Conservation (phyloP, 2,797 vertebrate species). For the Tympanoctomys barrerae region DNA sequence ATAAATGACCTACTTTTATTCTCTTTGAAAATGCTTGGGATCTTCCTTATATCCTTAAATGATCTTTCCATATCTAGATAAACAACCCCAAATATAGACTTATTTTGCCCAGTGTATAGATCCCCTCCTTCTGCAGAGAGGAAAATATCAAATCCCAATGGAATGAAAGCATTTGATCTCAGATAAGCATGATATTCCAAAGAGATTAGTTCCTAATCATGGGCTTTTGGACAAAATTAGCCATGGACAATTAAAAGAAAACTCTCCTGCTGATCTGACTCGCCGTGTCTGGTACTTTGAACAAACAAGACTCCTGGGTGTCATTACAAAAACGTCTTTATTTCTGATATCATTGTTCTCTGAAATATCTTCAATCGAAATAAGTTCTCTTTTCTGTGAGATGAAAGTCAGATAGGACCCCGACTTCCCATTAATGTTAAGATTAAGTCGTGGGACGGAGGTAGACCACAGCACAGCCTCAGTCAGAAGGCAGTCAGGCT, state of each 20-base stretch:
- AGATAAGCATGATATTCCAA: neutral
- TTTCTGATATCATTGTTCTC: constrained; percentile 11
- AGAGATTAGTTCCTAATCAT: constrained; percentile 36
- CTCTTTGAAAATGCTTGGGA: constrained; percentile 19
- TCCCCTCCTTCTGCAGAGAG: neutral
- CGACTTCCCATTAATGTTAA: constrained; percentile 8
- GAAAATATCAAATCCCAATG: constrained; percentile 24
- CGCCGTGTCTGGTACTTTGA: neutral
- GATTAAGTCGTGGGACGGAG: constrained; percentile 15
- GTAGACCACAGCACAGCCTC: constrained; percentile 13
- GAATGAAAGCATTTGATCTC: constrained; percentile 54
- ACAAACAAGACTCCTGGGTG: neutral
- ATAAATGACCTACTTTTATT: neutral
- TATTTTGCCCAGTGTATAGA: constrained; percentile 47
- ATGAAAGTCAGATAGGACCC: neutral
- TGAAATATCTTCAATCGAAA: neutral
- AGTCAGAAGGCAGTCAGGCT: neutral
- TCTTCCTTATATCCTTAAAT: constrained; percentile 54
- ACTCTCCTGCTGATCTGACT: neutral
- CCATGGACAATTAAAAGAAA: neutral
- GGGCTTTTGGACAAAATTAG: constrained; percentile 56
- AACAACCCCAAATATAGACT: constrained; percentile 60
- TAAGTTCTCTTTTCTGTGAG: neutral
- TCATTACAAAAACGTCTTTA: constrained; percentile 26
- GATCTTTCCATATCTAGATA: constrained; percentile 62